Percentiles rank a stretch among this genome's conserved stretches.
Evolutionary conservation across 2,113 vertebrate genomes (phyloP).

Genomic region (Dolichotis patagonum): DNA sequence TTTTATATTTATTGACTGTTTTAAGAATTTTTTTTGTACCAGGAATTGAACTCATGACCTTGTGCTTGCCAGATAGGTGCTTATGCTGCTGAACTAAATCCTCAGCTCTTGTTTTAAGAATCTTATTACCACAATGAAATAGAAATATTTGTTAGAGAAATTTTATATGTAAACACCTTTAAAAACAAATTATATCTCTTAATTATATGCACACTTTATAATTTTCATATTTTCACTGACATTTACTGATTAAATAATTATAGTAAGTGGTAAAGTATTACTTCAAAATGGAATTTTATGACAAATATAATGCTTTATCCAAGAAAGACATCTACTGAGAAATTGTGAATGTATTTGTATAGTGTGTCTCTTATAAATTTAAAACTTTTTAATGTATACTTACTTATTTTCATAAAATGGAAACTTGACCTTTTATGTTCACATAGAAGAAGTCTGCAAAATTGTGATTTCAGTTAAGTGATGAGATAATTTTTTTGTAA

Average conservation of each 20-base stretch:
- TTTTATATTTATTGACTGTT: not conserved
- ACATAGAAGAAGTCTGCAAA: not conserved
- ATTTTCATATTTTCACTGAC: not conserved
- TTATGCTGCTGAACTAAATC: no score
- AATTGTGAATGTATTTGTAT: not conserved
- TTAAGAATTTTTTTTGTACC: not conserved
- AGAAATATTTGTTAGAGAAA: not conserved
- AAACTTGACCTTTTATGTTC: not conserved
- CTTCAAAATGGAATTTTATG: not conserved
- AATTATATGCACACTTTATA: not conserved
- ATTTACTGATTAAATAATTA: not conserved
- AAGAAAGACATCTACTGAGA: not conserved
- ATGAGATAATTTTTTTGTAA: not conserved
- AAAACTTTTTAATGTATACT: not conserved
- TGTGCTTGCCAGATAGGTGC: no score
- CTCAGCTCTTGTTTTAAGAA: not conserved
- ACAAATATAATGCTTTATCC: not conserved
- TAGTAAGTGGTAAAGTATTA: not conserved
- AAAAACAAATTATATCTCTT: not conserved
- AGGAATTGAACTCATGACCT: no score
- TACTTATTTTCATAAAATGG: not conserved
- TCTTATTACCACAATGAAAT: constrained; percentile 29
- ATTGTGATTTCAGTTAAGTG: not conserved
- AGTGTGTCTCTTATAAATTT: not conserved
- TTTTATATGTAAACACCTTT: not conserved